phyloP scores from a whole-genome alignment of 2,113 vertebrate species.

The Macroglossus sobrinus region DNA sequence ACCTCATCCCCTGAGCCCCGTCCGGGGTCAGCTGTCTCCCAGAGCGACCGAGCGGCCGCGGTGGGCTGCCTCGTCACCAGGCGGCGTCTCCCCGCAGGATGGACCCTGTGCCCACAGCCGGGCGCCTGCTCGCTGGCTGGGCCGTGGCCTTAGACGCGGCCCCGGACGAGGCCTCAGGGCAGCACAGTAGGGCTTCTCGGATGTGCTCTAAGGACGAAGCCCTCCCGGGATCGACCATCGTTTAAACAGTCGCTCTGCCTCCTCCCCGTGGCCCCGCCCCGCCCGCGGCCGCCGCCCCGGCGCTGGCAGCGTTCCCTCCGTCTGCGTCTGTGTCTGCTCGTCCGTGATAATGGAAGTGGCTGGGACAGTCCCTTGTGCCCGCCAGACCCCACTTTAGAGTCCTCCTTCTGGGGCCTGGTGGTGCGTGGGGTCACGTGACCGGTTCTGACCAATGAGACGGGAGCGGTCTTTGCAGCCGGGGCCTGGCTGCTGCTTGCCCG shows the following conservation, averaged over 20 bases:
- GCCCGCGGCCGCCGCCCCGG: accelerated
- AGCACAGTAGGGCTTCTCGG: conserved; percentile 42
- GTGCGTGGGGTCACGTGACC: neutral
- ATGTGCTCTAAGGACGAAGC: conserved; percentile 22
- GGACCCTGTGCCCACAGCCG: neutral
- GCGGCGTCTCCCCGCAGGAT: neutral
- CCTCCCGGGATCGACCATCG: neutral
- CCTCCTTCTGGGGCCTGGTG: accelerated
- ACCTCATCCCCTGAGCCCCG: neutral
- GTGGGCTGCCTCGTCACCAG: accelerated
- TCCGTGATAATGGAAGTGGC: neutral
- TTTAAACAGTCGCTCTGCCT: neutral
- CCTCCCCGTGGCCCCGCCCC: accelerated
- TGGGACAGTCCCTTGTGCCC: neutral
- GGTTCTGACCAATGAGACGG: neutral
- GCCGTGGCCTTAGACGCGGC: neutral
- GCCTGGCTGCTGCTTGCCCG: accelerated
- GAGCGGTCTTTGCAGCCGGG: accelerated
- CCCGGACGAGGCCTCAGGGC: conserved; percentile 41
- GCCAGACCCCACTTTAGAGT: accelerated
- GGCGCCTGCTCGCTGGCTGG: neutral
- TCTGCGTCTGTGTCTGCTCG: neutral
- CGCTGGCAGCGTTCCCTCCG: too few species aligned
- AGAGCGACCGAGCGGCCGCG: conserved; percentile 57
- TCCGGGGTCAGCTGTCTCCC: conserved; percentile 59